Evolutionary conservation across 30 jellyfish, hydroid and myxozoan genomes (phyloP), one percentile per base, ranked within the genome.

Genomic region (Clytia hemisphaerica): DNA sequence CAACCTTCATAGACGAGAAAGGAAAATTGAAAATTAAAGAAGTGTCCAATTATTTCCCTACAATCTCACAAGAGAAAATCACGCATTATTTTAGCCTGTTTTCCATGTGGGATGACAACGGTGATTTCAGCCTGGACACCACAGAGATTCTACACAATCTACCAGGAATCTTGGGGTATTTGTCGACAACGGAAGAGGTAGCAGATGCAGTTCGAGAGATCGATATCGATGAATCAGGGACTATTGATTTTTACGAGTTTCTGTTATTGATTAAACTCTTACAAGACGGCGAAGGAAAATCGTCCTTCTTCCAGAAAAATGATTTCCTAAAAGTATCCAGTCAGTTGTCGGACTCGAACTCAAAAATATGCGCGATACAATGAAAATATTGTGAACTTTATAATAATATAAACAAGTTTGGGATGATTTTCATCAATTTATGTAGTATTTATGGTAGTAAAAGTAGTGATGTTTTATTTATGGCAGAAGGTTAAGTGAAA

Each of bases 141-240:
- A 18, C 79, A 26, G 79, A 66, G 50, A 42, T 66, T 33, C 16
- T 57, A 33, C 70, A 57, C 50, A 57, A 22, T 4, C 29, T 57
- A 22, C 70, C 70, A 5, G 30, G 70, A n/a, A 28, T n/a, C 44
- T 45, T 57, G 25, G 70, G 70, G 0, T 30, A 31, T 45, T n/a
- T 57, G 42, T 38, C 70, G 42, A 57, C 70, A 45, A 57, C 70
- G 30, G 70, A 57, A n/a, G 70, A 57, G 35, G 70, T 58, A 22
- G 47, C 81, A 78, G 95, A 83, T 29, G 92, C 95, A 34, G 79
- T 83, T 77, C 38, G 48, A 38, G 93, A 83, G 37, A 79, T 74
- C 46, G 93, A 83, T 58, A 72, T 77, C 15, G 95, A 83, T 47
- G 51, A 83, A 16, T 67, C 95, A 3, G 93, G 93, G 19, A 84